A percentile compares a stretch with the other conserved stretches of the same genome.
Conservation (phyloP, 2,797 vertebrate species). For the Ptychadena robeensis region DNA sequence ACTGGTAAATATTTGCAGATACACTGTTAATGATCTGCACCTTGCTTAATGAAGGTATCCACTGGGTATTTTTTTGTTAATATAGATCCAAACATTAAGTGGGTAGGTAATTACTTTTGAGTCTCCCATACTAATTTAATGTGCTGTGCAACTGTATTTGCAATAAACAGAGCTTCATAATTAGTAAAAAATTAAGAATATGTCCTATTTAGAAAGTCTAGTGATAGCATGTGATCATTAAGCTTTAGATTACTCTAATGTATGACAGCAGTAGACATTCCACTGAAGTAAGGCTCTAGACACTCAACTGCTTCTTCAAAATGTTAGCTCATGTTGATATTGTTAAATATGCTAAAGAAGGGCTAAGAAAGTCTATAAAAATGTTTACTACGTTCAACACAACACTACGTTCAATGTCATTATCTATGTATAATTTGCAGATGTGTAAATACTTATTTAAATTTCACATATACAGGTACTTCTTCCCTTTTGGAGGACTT, state of each 20-base stretch:
- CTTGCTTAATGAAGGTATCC: background rate
- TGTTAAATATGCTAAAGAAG: no score
- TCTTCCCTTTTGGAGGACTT: no score
- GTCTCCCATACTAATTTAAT: constrained; percentile 24
- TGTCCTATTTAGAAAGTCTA: background rate
- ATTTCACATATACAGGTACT: no score
- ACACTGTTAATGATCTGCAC: background rate
- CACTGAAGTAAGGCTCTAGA: no score
- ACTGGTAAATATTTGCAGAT: background rate
- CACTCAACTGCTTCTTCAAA: no score
- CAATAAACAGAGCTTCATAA: background rate
- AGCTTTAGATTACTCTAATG: background rate
- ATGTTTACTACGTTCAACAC: no score
- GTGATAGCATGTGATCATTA: background rate
- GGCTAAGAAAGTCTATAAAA: no score
- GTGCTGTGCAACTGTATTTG: background rate
- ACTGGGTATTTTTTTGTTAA: constrained; percentile 4
- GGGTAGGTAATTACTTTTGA: constrained; percentile 12
- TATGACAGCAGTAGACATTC: background rate
- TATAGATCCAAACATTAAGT: background rate
- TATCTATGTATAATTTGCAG: no score
- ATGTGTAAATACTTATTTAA: no score
- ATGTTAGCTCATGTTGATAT: no score
- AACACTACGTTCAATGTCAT: no score
- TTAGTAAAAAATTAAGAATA: background rate